phyloP scores from a whole-genome alignment of 35 echinoderm and acorn worm species.

The Strongylocentrotus purpuratus region DNA sequence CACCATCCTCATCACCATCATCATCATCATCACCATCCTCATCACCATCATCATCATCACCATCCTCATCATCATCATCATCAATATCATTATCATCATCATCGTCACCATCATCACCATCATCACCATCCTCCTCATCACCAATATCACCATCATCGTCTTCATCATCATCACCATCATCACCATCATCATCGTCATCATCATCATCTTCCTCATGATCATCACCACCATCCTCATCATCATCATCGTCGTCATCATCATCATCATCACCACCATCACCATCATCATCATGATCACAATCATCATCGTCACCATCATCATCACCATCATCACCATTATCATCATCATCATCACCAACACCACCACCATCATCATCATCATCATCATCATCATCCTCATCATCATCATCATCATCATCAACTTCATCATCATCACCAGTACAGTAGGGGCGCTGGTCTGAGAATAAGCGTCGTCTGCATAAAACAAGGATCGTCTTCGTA shows the following conservation, averaged over 20 bases:
- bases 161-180: slow-evolving; percentile 1
- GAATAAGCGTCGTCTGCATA: no score
- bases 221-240: not conserved
- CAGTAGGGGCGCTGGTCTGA: no score
- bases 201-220: not conserved
- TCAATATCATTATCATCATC: slow-evolving; percentile 20
- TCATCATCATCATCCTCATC: slow-evolving; percentile 18
- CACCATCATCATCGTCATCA: not conserved
- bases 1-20: slow-evolving; percentile 26
- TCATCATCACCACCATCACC: not conserved
- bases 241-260: not conserved
- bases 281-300: not conserved
- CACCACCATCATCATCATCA: not conserved
- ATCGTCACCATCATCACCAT: not conserved
- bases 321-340: slow-evolving; percentile 23
- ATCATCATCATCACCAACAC: not conserved
- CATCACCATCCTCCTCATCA: not conserved
- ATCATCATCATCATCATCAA: not conserved
- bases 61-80: slow-evolving; percentile 15
- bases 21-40: slow-evolving; percentile 4
- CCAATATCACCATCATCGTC: not conserved
- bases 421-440: not conserved
- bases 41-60: slow-evolving; percentile 33
- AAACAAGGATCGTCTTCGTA: no score
- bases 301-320: slow-evolving; percentile 6